phyloP scores from a whole-genome alignment of 2,888 invertebrate genomes.

The Brachylomia viminalis region DNA sequence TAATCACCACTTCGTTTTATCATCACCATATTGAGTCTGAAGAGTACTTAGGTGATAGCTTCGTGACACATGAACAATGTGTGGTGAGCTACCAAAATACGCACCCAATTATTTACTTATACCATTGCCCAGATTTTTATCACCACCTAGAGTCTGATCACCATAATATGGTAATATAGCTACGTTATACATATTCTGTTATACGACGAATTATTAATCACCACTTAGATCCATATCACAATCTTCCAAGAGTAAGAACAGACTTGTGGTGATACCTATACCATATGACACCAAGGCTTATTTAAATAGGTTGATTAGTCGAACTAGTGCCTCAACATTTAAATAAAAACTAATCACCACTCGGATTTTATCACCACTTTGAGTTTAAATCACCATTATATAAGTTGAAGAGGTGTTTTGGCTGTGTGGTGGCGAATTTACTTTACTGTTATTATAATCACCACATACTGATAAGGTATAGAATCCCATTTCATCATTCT shows the following conservation, averaged over 20 bases:
- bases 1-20: not conserved
- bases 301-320: not conserved
- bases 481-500: no score
- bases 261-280: not conserved
- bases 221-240: no score
- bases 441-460: not conserved
- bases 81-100: not conserved
- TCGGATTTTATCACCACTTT: not conserved
- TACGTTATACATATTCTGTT: no score
- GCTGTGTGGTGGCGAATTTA: not conserved
- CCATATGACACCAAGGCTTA: no score
- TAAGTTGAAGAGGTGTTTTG: not conserved
- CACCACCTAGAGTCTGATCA: not conserved
- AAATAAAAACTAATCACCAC: no score
- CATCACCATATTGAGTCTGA: not conserved
- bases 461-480: not conserved
- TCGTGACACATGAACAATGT: not conserved
- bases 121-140: not conserved
- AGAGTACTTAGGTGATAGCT: not conserved
- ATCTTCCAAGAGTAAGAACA: not conserved
- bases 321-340: not conserved
- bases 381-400: not conserved
- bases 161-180: no score
- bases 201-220: no score
- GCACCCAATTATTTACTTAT: not conserved